Base-by-base conservation (phyloP, 2,888 invertebrate species). In the Thereva nobilitata region DNA sequence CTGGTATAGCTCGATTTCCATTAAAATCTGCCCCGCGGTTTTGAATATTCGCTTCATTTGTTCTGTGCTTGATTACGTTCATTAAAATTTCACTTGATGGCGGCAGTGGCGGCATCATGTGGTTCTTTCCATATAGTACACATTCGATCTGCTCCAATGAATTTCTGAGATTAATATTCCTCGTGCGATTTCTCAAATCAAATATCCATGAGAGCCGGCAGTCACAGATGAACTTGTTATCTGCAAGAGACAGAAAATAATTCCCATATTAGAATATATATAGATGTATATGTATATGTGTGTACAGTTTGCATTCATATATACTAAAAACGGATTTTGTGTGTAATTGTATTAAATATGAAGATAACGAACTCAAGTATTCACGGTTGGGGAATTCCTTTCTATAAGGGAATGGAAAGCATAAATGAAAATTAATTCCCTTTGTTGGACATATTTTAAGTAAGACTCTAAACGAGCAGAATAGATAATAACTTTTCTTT, bases 121-220 rank as follows among this genome's bases (percentile, higher is more conserved):
- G 59, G 47, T 54, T 53, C 35, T 67, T 65, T 8, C 65, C 78
- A 70, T 77, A 89, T 79, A 89, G 83, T 77, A 86, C 85, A 79
- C 92, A 92, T 67, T 87, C 87, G 72, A 91, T 84, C 69, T 87
- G 85, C 74, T 90, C 89, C 61, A 92, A 82, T 41, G 87, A 86
- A 72, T 86, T 85, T 72, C 85, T 86, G 71, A 91, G 86, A 74
- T 86, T 85, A 72, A 84, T 83, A 77, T 89, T 90, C 78, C 86
- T 86, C 71, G 92, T 92, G 72, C 90, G 90, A 79, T 89, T 88
- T 70, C 86, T 85, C 69, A 93, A 82, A 53, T 83, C 83, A 81
- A 89, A 89, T 82, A 92, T 87, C 93, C 93, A 93, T 72, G 87
- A 86, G 72, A 93, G 82, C 72, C 90, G 87, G 79, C 92, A 92